Conservation (phyloP, 2,113 vertebrate species). For the Eulemur rufifrons region DNA sequence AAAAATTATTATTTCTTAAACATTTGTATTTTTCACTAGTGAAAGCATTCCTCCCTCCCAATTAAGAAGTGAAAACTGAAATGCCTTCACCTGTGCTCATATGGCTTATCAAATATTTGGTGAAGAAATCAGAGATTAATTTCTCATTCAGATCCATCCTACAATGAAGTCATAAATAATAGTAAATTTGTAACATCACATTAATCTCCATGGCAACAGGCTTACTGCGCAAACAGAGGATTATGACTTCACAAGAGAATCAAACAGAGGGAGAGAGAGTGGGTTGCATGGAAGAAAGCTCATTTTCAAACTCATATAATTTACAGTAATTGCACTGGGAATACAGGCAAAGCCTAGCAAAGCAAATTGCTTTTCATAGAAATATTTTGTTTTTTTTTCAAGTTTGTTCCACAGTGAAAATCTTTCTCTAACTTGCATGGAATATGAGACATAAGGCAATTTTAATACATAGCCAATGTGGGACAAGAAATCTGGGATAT, state of each 20-base stretch:
- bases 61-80: constrained; percentile 57
- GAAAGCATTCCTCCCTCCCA: neutral
- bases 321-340: constrained; percentile 56
- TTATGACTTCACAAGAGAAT: constrained; percentile 67
- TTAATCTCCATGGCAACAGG: constrained; percentile 67
- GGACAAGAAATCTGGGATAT: constrained; percentile 12
- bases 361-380: constrained; percentile 68
- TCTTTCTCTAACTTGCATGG: constrained; percentile 44
- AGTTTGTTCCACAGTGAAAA: constrained; percentile 48
- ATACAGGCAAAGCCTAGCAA: constrained; percentile 48
- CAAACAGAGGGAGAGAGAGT: constrained; percentile 55
- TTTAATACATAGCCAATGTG: constrained; percentile 41
- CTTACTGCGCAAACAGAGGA: constrained; percentile 60
- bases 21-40: neutral
- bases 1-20: constrained; percentile 20
- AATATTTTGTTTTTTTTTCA: constrained; percentile 49
- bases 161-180: constrained; percentile 76
- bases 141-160: constrained; percentile 33
- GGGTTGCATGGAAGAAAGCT: constrained; percentile 44
- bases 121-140: constrained; percentile 67
- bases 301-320: constrained; percentile 66
- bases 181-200: constrained; percentile 74
- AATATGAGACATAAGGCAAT: constrained; percentile 57
- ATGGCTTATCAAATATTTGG: constrained; percentile 66
- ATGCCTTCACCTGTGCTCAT: constrained; percentile 46